Conservation (phyloP, 2,888 invertebrate species). For the Notodonta dromedarius region DNA sequence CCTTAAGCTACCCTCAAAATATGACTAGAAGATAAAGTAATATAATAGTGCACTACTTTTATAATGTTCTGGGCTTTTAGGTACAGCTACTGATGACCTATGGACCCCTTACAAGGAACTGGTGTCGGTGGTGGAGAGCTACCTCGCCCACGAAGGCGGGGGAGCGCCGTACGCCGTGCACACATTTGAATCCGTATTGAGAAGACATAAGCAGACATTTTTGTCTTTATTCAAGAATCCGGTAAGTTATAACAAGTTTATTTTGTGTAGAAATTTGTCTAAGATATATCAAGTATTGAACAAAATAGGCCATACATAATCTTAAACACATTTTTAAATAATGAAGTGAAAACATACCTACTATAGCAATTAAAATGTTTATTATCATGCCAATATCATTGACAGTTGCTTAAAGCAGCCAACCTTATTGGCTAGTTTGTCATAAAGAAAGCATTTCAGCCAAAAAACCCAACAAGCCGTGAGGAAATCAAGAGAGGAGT, state of each 20-base stretch:
- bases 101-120: slow-evolving; percentile 94
- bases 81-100: slow-evolving; percentile 87
- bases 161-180: slow-evolving; percentile 84
- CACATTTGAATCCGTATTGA: slow-evolving; percentile 89
- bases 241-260: slow-evolving; percentile 83
- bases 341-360: too few species aligned
- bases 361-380: too few species aligned
- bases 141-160: slow-evolving; percentile 85
- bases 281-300: too few species aligned
- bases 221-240: slow-evolving; percentile 93
- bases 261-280: too few species aligned
- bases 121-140: slow-evolving; percentile 87
- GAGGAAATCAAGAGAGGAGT: slow-evolving; percentile 92
- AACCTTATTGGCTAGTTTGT: neutral
- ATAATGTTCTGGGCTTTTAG: slow-evolving; percentile 38
- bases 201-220: slow-evolving; percentile 94
- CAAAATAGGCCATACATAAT: too few species aligned
- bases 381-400: too few species aligned
- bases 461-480: slow-evolving; percentile 90
- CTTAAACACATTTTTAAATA: too few species aligned
- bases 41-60: neutral
- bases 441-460: slow-evolving; percentile 70
- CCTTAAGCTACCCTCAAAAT: neutral
- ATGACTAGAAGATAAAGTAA: neutral
- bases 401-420: too few species aligned